phyloP scores from a whole-genome alignment of 2,113 vertebrate species.

The Cygnus buccinator region DNA sequence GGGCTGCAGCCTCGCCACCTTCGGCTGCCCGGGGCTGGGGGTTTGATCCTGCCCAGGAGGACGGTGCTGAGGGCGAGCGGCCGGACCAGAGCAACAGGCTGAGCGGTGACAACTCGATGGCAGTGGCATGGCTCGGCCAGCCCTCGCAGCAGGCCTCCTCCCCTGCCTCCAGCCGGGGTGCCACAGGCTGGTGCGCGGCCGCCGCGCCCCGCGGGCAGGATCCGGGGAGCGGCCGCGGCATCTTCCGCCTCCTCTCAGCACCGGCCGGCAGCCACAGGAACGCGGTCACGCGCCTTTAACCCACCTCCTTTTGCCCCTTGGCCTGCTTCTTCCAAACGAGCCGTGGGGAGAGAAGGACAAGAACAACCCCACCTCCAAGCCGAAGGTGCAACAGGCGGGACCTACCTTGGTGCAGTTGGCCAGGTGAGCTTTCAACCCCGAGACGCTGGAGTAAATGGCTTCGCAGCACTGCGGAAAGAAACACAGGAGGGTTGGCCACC shows the following conservation, averaged over 20 bases:
- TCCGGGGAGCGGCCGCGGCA: no score
- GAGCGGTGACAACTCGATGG: fast-evolving
- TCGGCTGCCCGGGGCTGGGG: neutral
- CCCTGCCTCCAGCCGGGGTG: neutral
- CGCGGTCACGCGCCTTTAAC: neutral
- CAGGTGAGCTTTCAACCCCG: slow-evolving; percentile 95
- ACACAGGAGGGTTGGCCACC: neutral
- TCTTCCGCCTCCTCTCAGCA: neutral
- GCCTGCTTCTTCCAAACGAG: neutral
- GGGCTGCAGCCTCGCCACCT: fast-evolving
- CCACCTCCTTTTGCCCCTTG: fast-evolving
- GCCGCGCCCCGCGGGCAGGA: neutral
- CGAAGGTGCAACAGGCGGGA: neutral
- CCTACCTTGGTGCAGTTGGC: slow-evolving; percentile 97
- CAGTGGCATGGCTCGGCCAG: neutral
- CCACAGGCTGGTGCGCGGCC: neutral
- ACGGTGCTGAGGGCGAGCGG: fast-evolving
- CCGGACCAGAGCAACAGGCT: fast-evolving
- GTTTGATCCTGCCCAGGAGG: neutral
- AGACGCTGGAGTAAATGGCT: slow-evolving; percentile 97
- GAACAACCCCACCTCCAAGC: neutral
- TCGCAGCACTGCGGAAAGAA: slow-evolving; percentile 87
- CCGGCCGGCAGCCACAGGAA: neutral
- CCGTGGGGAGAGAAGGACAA: neutral
- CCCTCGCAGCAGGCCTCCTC: neutral